Percentiles rank a stretch among this genome's conserved stretches.
These are phyloP conservation scores for Manis javanica DNA, from an alignment of 2,797 vertebrate genomes.

Conservation along the genomic window DNA sequence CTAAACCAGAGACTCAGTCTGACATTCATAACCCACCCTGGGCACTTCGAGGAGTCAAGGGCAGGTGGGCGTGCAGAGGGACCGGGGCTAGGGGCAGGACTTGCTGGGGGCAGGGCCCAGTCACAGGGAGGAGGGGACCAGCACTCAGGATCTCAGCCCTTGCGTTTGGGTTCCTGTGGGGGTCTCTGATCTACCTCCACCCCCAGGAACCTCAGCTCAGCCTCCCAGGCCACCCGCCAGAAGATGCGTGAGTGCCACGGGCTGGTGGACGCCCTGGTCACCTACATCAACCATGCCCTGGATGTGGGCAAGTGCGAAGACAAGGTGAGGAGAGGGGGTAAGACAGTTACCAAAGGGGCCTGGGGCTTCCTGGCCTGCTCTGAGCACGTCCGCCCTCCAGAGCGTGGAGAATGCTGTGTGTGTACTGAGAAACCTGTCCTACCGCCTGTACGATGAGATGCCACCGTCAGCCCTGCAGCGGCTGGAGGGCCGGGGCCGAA, in stretches of 20 bases:
- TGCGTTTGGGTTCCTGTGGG: not conserved
- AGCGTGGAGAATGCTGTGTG: conserved; percentile 95
- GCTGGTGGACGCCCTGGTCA: conserved; percentile 93
- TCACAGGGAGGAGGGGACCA: fast-evolving
- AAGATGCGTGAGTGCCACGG: conserved; percentile 91
- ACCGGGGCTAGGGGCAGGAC: not conserved
- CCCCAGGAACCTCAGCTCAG: conserved; percentile 96
- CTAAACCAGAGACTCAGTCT: not conserved
- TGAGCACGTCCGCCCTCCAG: conserved; percentile 81
- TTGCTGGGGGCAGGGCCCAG: not conserved
- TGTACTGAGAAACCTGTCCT: conserved; percentile 96
- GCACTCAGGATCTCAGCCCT: not conserved
- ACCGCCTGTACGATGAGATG: conserved; percentile 94
- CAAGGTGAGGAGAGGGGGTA: conserved; percentile 88
- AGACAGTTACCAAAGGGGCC: not conserved
- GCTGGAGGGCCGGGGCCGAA: conserved; percentile 90
- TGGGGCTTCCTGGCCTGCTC: fast-evolving
- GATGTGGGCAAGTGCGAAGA: conserved; percentile 89
- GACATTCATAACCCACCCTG: not conserved
- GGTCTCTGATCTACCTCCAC: not conserved
- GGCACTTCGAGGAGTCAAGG: fast-evolving
- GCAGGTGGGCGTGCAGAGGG: not conserved
- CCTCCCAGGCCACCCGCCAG: conserved; percentile 91
- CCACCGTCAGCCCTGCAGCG: conserved; percentile 86
- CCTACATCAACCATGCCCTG: conserved; percentile 89